Base-by-base conservation (phyloP, 2,113 vertebrate species). In the Neogale vison region DNA sequence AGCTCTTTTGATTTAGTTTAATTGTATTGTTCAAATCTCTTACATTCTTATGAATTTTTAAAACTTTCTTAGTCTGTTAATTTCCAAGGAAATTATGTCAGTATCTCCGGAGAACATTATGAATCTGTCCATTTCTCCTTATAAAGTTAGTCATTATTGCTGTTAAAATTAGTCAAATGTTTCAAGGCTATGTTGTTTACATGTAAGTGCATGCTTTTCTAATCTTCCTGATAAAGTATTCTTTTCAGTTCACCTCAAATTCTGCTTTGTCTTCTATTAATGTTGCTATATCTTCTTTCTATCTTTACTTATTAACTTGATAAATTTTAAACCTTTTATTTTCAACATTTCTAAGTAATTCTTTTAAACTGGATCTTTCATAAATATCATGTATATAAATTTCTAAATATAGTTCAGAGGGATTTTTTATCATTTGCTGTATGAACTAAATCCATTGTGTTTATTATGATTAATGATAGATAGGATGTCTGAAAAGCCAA, bases 281-380 rank as follows among this genome's bases (percentile, higher is more conserved):
- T 94, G 65, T 90, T 83, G 7, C 42, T 88, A 26, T 69, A 18
- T 69, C 2, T 47, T 9, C 4, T 2, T 92, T 84, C 42, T 91
- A 36, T 93, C 77, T 13, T 81, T 77, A 57, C 50, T 92, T 92
- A 76, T 2, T 90, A 74, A 57, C 55, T 24, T 72, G 59, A 24
- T 61, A 61, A 90, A 29, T 17, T 39, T 87, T 24, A 96, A 89
- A 76, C 2, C 15, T 96, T 94, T 87, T n/a, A 45, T 20, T 93
- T 92, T 84, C 42, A 88, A 50, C 82, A 83, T 85, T 92, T 88
- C 57, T 61, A 2, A 90, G 23, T 80, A 92, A 96, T 39, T 90
- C 90, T 90, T 79, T 82, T 65, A 76, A 93, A 88, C 9, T 69
- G 6, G 6, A 14, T 67, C 17, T 65, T 42, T 95, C 52, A 55